These are phyloP conservation scores for Pterostichus madidus DNA, from an alignment of 2,888 invertebrate species.

Conservation along the genomic window DNA sequence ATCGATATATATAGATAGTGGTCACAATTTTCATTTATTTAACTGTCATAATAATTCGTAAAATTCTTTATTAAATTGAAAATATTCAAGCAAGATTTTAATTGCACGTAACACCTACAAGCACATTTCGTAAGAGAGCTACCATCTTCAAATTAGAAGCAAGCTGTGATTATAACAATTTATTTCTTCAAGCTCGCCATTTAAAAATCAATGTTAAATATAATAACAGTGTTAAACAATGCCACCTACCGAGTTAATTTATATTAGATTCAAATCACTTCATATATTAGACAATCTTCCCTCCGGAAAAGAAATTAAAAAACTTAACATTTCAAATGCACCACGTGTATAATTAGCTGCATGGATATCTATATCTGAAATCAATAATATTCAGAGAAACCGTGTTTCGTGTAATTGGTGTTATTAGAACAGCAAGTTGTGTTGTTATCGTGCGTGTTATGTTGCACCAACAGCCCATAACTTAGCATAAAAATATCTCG, in stretches of 20 bases:
- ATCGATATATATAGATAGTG: too few species aligned
- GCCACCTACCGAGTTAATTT: conserved; percentile 10
- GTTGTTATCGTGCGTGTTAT: conserved; percentile 26
- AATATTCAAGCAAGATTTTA: too few species aligned
- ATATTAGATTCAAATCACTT: conserved; percentile 28
- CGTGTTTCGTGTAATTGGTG: conserved; percentile 40
- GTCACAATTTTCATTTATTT: too few species aligned
- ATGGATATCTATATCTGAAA: conserved; percentile 42
- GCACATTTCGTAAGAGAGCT: too few species aligned
- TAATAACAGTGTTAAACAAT: conserved; percentile 14
- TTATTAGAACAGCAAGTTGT: conserved; percentile 40
- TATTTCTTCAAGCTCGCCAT: neutral
- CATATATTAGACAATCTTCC: neutral
- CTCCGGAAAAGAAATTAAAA: conserved; percentile 18
- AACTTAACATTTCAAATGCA: conserved; percentile 21
- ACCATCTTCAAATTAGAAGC: neutral
- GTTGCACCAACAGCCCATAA: conserved; percentile 30
- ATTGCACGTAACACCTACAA: too few species aligned
- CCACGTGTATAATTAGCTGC: conserved; percentile 24
- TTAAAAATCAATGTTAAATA: conserved; percentile 1
- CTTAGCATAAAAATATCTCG: conserved; percentile 24
- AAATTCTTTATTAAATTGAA: too few species aligned
- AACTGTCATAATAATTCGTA: too few species aligned
- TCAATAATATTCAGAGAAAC: conserved; percentile 48
- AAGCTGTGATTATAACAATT: neutral